A percentile compares a stretch with the other conserved stretches of the same genome.
Evolutionary conservation across 1,140 invertebrate species (phyloP).

Genomic region (Thaumatotibia leucotreta): DNA sequence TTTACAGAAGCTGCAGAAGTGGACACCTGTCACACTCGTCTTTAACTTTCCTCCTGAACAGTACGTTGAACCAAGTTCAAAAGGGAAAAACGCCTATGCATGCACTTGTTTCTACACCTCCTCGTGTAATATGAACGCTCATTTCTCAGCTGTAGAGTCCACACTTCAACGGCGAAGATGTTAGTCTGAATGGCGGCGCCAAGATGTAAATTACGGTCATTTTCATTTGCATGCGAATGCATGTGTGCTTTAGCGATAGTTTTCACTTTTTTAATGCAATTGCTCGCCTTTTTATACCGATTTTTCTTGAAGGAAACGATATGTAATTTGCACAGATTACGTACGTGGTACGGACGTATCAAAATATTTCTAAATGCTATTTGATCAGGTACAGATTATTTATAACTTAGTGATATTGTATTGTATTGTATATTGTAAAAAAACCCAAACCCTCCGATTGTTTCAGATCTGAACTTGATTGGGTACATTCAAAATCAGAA

Average conservation of each 20-base stretch:
- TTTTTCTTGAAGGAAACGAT: background rate
- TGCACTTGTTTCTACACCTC: slow-evolving; percentile 12
- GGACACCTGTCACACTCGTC: slow-evolving; percentile 28
- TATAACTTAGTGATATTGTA: too few relatives aligned
- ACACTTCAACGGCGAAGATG: background rate
- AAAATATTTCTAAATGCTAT: too few relatives aligned
- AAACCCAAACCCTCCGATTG: too few relatives aligned
- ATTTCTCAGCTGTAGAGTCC: background rate
- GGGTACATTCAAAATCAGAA: too few relatives aligned
- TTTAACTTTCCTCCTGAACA: slow-evolving; percentile 43
- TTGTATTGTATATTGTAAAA: too few relatives aligned
- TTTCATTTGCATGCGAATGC: background rate
- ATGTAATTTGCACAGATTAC: background rate
- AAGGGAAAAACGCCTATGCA: slow-evolving; percentile 38
- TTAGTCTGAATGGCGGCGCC: background rate
- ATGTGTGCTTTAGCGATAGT: background rate
- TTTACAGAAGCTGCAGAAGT: background rate
- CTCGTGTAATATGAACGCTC: background rate
- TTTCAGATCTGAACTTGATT: too few relatives aligned
- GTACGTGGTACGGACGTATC: too few relatives aligned
- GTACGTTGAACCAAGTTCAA: slow-evolving; percentile 39
- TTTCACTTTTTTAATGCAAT: background rate
- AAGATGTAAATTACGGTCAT: slow-evolving; percentile 1
- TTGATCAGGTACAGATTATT: too few relatives aligned
- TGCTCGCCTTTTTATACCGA: background rate